Evolutionary conservation across 2,113 vertebrate species (phyloP), one percentile per base, ranked within the genome.

Genomic region (Spea bombifrons): DNA sequence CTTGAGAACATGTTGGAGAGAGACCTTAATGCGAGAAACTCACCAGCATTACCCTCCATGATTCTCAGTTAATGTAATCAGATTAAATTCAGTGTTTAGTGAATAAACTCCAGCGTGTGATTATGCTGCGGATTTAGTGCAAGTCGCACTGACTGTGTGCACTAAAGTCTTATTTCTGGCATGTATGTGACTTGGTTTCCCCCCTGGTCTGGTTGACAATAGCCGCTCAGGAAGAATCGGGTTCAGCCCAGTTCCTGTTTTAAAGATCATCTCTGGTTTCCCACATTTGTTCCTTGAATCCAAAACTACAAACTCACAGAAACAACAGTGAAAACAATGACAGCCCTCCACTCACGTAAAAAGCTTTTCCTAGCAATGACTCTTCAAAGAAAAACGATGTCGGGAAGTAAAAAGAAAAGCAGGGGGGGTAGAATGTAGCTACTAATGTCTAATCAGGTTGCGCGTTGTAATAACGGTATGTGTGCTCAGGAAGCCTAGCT

Each of bases 231-330:
- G 87, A 88, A 87, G 78, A 83, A 67, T 83, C 66, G 76, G 76
- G 84, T 85, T 87, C 84, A 86, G 79, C 86, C 84, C 83, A 75
- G 76, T 89, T 89, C 86, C 83, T 87, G 79, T 85, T 89, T 87
- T 85, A 87, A 89, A 87, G 73, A 86, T 72, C 48, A 86, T 84
- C 81, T 68, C 75, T 65, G 75, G 75, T 82, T 88, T 88, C 87
- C 84, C 83, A 84, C 77, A 89, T 79, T 82, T 84, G 71, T 83
- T 85, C 68, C 75, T 85, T 84, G 45, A 82, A 71, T 79, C 59
- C 66, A 82, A 66, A 52, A 72, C 30, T 63, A 15, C 45, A 85
- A 81, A 59, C 10, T 78, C 82, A 84, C 84, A 84, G 81, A 72
- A 89, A 82, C 71, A 85, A 83, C 66, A 75, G 69, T 55, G 46